These are phyloP conservation scores for Anagrus nilaparvatae DNA, from an alignment of 1,140 invertebrate species.

Conservation along the genomic window DNA sequence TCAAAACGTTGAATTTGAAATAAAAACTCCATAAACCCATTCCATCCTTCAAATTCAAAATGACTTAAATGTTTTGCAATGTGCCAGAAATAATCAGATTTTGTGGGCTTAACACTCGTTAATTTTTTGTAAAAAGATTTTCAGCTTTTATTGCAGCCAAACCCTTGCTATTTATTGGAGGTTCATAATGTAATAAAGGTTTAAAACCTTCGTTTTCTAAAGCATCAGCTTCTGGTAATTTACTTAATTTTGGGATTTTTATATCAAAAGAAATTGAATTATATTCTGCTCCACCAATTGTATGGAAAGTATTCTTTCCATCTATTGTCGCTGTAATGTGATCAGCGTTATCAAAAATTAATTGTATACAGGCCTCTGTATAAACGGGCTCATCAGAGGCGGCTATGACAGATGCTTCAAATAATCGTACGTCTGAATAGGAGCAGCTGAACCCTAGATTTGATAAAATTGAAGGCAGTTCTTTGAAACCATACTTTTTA, in stretches of 20 bases:
- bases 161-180: neutral
- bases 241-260: neutral
- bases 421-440: neutral
- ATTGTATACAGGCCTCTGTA: slow-evolving; percentile 13
- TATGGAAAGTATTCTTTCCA: slow-evolving; percentile 19
- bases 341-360: slow-evolving; percentile 19
- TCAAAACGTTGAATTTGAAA: neutral
- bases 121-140: neutral
- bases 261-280: neutral
- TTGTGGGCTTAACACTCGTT: neutral
- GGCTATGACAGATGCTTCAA: neutral
- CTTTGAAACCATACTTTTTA: too few species aligned
- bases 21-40: too few species aligned
- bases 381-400: too few species aligned
- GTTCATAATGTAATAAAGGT: neutral
- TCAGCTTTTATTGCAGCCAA: neutral
- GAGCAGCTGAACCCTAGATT: neutral
- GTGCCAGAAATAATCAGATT: neutral
- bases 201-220: neutral
- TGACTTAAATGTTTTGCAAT: neutral
- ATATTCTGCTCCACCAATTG: slow-evolving; percentile 12
- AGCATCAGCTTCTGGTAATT: neutral
- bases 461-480: too few species aligned
- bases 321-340: slow-evolving; percentile 18
- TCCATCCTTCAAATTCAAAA: too few species aligned